phyloP scores from a whole-genome alignment of 35 echinoderm and acorn worm species.

The Hemicentrotus pulcherrimus region DNA sequence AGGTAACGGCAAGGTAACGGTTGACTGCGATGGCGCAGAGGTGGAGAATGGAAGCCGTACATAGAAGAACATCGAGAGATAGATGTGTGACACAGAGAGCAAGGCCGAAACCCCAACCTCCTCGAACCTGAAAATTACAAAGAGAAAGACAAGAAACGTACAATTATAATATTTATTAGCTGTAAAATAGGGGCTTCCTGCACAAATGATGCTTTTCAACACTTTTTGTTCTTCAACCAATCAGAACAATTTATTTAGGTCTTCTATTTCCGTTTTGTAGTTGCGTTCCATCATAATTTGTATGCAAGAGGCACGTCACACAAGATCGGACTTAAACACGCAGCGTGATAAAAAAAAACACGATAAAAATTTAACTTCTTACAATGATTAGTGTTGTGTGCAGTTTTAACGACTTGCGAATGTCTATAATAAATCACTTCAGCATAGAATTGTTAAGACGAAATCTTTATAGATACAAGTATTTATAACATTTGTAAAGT shows the following conservation, averaged over 20 bases:
- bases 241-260: too few relatives aligned
- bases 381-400: too few relatives aligned
- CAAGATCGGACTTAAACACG: too few relatives aligned
- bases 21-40: constrained; percentile 99
- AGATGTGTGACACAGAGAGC: constrained; percentile 87
- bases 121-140: constrained; percentile 70
- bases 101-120: constrained; percentile 86
- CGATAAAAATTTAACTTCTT: too few relatives aligned
- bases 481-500: too few relatives aligned
- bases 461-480: background rate
- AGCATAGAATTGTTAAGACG: background rate
- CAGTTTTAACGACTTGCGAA: too few relatives aligned
- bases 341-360: too few relatives aligned
- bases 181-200: background rate
- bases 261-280: background rate
- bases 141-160: background rate
- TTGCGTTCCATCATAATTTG: background rate
- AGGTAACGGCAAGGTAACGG: constrained; percentile 94
- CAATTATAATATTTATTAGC: background rate
- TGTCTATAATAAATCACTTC: too few relatives aligned
- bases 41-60: constrained; percentile 97
- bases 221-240: too few relatives aligned
- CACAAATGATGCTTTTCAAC: too few relatives aligned
- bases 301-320: too few relatives aligned
- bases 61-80: constrained; percentile 89